phyloP scores from a whole-genome alignment of 2,797 vertebrate species.

The Sandelia bainsii region DNA sequence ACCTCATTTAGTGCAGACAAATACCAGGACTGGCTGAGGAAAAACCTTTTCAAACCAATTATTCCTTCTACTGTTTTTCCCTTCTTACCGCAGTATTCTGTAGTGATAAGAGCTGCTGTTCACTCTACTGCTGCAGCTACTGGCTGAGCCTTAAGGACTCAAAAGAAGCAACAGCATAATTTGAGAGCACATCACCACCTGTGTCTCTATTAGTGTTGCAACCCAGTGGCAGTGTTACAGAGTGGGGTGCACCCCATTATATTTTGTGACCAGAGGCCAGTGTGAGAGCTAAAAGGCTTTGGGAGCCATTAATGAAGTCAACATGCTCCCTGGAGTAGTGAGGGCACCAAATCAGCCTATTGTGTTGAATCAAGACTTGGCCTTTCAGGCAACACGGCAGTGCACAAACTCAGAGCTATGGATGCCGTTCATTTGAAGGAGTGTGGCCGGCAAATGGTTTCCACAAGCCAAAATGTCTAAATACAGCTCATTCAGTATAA shows the following conservation, averaged over 20 bases:
- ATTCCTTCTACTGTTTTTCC: constrained; percentile 57
- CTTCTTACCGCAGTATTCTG: constrained; percentile 48
- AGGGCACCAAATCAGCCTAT: constrained; percentile 67
- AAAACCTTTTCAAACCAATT: constrained; percentile 76
- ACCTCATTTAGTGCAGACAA: constrained; percentile 78
- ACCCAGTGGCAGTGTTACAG: constrained; percentile 46
- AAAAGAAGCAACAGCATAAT: constrained; percentile 61
- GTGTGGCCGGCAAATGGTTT: constrained; percentile 24
- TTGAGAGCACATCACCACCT: constrained; percentile 66
- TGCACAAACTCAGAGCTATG: constrained; percentile 38
- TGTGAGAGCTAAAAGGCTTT: constrained; percentile 66
- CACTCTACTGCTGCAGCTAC: constrained; percentile 33
- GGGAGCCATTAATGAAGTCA: constrained; percentile 73
- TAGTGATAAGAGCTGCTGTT: constrained; percentile 50
- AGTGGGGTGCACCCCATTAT: constrained; percentile 62
- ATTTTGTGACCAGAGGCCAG: constrained; percentile 68
- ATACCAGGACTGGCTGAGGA: constrained; percentile 67
- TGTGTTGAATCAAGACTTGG: constrained; percentile 61
- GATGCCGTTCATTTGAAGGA: constrained; percentile 43
- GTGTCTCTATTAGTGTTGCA: constrained; percentile 69
- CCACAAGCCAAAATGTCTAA: constrained; percentile 19
- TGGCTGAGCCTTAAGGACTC: constrained; percentile 56
- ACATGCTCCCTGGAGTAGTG: constrained; percentile 50
- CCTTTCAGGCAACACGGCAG: constrained; percentile 56
- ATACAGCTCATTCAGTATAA: constrained; percentile 29